A percentile compares a stretch with the other conserved stretches of the same genome.
Conservation (phyloP, 2,113 vertebrate species). For the Anhinga rufa region DNA sequence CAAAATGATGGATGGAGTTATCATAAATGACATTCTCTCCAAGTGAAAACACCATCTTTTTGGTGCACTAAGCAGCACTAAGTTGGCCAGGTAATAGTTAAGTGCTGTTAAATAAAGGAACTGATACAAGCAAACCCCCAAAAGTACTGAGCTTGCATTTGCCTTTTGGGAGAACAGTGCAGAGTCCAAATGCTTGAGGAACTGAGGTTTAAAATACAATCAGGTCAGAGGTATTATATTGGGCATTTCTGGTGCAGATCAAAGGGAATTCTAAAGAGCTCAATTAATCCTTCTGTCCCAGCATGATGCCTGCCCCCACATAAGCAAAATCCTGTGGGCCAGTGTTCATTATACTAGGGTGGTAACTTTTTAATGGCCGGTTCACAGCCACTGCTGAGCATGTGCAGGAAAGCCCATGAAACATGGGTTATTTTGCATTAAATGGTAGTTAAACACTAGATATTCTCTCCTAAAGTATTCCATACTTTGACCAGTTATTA, state of each 20-base stretch:
- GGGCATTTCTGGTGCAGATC: neutral
- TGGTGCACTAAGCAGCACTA: neutral
- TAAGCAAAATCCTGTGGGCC: neutral
- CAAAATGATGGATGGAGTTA: conserved; percentile 10
- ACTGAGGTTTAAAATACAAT: neutral
- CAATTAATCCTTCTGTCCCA: neutral
- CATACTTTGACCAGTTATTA: neutral
- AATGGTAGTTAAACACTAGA: neutral
- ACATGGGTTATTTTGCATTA: neutral
- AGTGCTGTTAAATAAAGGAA: neutral
- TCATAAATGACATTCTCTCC: neutral
- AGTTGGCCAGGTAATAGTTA: neutral
- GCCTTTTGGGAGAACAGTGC: neutral
- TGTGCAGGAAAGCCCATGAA: neutral
- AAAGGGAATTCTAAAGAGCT: conserved; percentile 8
- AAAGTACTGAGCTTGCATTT: neutral
- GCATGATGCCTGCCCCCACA: neutral
- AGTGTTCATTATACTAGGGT: neutral
- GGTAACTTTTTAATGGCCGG: neutral
- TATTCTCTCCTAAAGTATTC: neutral
- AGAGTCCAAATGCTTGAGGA: neutral
- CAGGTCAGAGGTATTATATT: neutral
- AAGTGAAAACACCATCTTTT: neutral
- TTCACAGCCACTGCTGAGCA: neutral
- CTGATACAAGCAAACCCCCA: neutral